Base-by-base conservation (phyloP, 2,797 vertebrate species). In the Hemitrygon akajei region DNA sequence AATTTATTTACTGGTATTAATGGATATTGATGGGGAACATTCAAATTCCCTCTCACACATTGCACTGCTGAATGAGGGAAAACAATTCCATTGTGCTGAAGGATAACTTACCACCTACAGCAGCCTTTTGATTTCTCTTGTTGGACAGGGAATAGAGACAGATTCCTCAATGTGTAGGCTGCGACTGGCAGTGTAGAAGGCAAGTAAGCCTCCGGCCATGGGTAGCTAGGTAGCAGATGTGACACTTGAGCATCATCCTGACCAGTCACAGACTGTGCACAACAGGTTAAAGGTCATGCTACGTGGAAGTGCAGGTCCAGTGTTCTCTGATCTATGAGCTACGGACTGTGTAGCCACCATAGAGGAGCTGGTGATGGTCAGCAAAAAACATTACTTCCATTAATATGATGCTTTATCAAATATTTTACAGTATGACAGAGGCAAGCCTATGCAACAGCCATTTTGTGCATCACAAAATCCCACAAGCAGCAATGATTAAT, bases 1-100 rank as follows among this genome's bases (percentile, higher is more conserved):
- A 86, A 30, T 86, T n/a, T 86, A 89, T 16, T 22, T 89, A 69
- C 63, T 66, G 58, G 30, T 87, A 87, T 87, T 87, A 66, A 30
- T 66, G 30, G 10, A 89, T 69, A 66, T 87, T 87, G 58, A 87
- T n/a, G 84, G 84, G 30, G 60, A 18, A 89, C 16, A 66, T 89
- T 66, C 60, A 89, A 34, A 66, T 66, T 34, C 16, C 66, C 60
- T 69, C 18, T n/a, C 63, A 89, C 18, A 34, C 63, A 66, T n/a
- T 37, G 9, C 63, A 37, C 5, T 89, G 20, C 60, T 66, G 18
- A 69, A 69, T 60, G n/a, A 37, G 37, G 60, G 86, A 30, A 87
- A 63, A 10, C 66, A 10, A 18, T 89, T 89, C 66, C 34, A 0
- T 40, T 89, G 34, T 89, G 7, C 58, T 89, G 12, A 66, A 60